Evolutionary conservation across 1,140 invertebrate genomes (phyloP), one percentile per base, ranked within the genome.

Genomic region (Scaptomyza graminum): DNA sequence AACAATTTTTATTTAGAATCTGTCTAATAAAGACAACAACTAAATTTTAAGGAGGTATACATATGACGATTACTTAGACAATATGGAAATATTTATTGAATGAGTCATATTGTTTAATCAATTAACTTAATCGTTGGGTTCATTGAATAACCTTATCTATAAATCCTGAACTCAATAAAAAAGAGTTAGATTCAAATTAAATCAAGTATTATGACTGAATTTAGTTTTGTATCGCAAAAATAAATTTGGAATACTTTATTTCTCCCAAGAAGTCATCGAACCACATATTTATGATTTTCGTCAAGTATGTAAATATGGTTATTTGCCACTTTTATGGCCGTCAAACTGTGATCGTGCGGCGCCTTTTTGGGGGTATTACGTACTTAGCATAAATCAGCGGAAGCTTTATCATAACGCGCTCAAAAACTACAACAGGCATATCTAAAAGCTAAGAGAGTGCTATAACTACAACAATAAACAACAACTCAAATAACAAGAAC

Each of bases 311-410:
- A 31, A 13, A 31, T 51, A 31, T 28, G 22, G 2, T 15, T 51
- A 9, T 51, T 31, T 51, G 49, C 12, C 22, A 16, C 34, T 8
- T 50, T 4, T 34, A 51, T 43, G 49, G 46, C 39, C 13, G 22
- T 18, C 28, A 31, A 28, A 16, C 46, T 25, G 37, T 6, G 28
- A 34, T 59, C 25, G 25, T 1, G 7, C 8, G 16, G 44, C 11
- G 57, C 55, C 60, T 74, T 61, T 46, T 60, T 13, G 49, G 76
- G 25, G n/a, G 37, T n/a, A 41, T 5, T 37, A 46, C 31, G 68
- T 61, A 28, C 47, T 57, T 59, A 52, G 73, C 73, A 72, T 68
- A 79, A 79, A 61, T 75, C 62, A 60, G 41, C 44, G 56, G 18
- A 61, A 51, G 22, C 11, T 31, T 46, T 54, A 39, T 43, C 44